Conservation (phyloP, 1,140 invertebrate species). For the Danaus melanippus region DNA sequence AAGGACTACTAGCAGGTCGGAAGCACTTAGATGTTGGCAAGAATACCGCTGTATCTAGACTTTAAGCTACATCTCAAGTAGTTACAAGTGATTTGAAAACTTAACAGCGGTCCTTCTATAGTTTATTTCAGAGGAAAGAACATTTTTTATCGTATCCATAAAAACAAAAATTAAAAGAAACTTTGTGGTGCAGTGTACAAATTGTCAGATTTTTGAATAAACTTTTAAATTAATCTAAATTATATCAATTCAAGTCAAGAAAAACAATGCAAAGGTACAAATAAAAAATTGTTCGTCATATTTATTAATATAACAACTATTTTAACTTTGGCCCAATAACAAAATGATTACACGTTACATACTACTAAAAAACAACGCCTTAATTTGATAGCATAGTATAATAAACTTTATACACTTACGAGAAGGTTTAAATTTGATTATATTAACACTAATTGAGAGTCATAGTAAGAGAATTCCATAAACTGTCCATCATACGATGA, state of each 20-base stretch:
- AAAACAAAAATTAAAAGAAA: too few relatives aligned
- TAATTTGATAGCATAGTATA: conserved; percentile 13
- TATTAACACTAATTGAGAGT: conserved; percentile 15
- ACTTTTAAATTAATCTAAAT: too few relatives aligned
- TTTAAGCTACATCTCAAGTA: conserved; percentile 36
- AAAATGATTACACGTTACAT: too few relatives aligned
- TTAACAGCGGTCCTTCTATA: conserved; percentile 26
- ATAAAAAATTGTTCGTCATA: too few relatives aligned
- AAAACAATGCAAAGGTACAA: too few relatives aligned
- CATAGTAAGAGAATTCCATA: conserved; percentile 16
- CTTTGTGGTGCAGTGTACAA: too few relatives aligned
- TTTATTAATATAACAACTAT: too few relatives aligned
- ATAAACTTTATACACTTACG: conserved; percentile 10
- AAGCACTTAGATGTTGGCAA: conserved; percentile 41
- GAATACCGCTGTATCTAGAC: conserved; percentile 46
- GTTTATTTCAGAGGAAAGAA: background rate
- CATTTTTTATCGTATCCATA: too few relatives aligned
- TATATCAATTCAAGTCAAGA: too few relatives aligned
- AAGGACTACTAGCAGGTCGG: conserved; percentile 22
- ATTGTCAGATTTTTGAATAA: too few relatives aligned
- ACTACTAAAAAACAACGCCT: conserved; percentile 2
- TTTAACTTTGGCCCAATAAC: too few relatives aligned
- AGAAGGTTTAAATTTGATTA: conserved; percentile 20
- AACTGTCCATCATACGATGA: conserved; percentile 17
- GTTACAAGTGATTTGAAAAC: conserved; percentile 35